These are phyloP conservation scores for Ptilodon capucinus DNA, from an alignment of 2,888 invertebrate genomes.

Conservation along the genomic window DNA sequence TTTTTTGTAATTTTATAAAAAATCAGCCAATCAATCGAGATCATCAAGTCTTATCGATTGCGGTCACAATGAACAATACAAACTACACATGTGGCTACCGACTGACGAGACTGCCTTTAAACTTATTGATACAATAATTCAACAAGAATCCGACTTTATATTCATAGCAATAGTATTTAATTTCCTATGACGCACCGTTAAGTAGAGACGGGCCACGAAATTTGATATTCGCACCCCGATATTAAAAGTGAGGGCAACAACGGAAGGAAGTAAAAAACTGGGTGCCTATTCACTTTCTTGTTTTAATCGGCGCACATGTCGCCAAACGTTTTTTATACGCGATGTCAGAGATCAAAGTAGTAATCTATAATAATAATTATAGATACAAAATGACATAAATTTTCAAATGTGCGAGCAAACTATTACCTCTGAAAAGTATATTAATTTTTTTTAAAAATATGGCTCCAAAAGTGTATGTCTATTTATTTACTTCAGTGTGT, in stretches of 20 bases:
- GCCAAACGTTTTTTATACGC: conserved; percentile 33
- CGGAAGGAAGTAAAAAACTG: conserved; percentile 80
- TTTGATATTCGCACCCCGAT: conserved; percentile 76
- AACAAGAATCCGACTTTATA: conserved; percentile 37
- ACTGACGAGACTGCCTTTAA: conserved; percentile 56
- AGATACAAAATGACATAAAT: conserved; percentile 5
- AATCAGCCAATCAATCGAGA: conserved; percentile 60
- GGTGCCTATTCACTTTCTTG: conserved; percentile 76
- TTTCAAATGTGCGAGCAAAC: background rate
- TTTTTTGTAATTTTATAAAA: conserved; percentile 53
- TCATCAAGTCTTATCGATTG: conserved; percentile 61
- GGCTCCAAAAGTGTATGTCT: too few relatives aligned
- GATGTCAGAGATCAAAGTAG: conserved; percentile 23
- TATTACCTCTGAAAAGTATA: too few relatives aligned
- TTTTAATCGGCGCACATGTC: conserved; percentile 71
- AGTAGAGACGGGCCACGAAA: conserved; percentile 52
- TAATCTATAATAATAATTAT: conserved; percentile 3
- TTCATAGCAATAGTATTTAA: conserved; percentile 7
- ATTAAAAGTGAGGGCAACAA: conserved; percentile 73
- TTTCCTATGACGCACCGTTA: conserved; percentile 11
- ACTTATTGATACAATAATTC: conserved; percentile 31
- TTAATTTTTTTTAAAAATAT: too few relatives aligned
- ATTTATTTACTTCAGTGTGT: too few relatives aligned
- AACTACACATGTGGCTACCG: conserved; percentile 77
- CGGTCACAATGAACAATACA: conserved; percentile 73